Conservation (phyloP, 35 echinoderm and acorn worm species). For the Anneissia japonica region DNA sequence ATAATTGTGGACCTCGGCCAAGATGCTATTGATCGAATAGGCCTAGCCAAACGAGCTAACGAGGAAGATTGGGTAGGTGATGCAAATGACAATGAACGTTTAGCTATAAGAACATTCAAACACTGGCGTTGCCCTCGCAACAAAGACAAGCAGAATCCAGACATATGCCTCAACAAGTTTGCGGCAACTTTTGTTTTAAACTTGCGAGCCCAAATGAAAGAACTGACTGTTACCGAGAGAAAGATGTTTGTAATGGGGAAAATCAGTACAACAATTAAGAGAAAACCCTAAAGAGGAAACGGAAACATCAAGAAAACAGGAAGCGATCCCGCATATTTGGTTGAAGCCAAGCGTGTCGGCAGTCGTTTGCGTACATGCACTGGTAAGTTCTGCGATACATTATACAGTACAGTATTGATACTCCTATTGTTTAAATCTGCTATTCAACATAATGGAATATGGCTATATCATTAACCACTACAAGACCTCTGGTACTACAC, state of each 20-base stretch:
- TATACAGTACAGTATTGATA: too few relatives aligned
- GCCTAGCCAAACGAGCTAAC: too few relatives aligned
- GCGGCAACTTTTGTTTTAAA: background rate
- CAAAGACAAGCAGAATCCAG: too few relatives aligned
- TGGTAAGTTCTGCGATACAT: slow-evolving; percentile 7
- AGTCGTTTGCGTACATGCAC: slow-evolving; percentile 8
- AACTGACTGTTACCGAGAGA: background rate
- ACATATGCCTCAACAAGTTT: background rate
- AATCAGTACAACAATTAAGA: slow-evolving; percentile 18
- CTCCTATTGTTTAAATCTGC: too few relatives aligned
- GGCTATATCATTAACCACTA: slow-evolving; percentile 23
- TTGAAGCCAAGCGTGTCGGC: slow-evolving; percentile 7
- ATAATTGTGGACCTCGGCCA: too few relatives aligned
- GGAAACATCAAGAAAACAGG: background rate
- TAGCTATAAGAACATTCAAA: too few relatives aligned
- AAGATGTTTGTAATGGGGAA: slow-evolving; percentile 43
- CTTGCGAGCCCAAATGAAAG: slow-evolving; percentile 16
- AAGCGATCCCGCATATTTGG: background rate
- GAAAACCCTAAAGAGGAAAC: background rate
- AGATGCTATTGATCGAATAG: too few relatives aligned
- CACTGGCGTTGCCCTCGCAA: too few relatives aligned
- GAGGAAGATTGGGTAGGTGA: too few relatives aligned
- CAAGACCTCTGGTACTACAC: background rate
- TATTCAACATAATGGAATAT: too few relatives aligned
- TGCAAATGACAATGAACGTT: too few relatives aligned